Base-by-base conservation (phyloP, 2,113 vertebrate species). In the Tyto alba region DNA sequence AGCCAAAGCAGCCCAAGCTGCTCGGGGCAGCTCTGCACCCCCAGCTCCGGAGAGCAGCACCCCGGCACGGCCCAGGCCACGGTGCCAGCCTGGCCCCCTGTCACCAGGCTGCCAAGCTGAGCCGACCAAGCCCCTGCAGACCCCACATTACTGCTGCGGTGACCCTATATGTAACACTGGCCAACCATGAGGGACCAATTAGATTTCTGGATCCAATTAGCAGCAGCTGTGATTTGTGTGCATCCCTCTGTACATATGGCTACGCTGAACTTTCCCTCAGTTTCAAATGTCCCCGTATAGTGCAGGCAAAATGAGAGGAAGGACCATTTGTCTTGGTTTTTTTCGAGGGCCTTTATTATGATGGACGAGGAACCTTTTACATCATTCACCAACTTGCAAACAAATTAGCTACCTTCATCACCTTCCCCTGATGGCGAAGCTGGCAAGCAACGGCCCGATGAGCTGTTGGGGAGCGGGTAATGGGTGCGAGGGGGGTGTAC, bases 161-260 rank as follows among this genome's bases (percentile, higher is more conserved):
- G 80, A 85, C 92, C 92, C 82, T 45, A 11, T 50, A 36, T n/a
- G 85, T 74, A 75, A 79, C 52, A 47, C 48, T 2, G 2, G 48
- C 63, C 73, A 79, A 89, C 84, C 97, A 95, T 62, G 69, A 93
- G 89, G 89, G 97, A 96, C 79, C 94, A 97, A 94, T 97, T 97
- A 95, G 77, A 88, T 84, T 92, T 90, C 97, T 97, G 87, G 91
- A 94, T 95, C 89, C 87, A 96, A 96, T 97, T 95, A 98, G 92
- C 86, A 96, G 95, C 91, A 97, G 94, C 92, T 96, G 96, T 97
- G 96, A 98, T 97, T 98, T 97, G 96, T 98, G 95, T 95, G 90
- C 90, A 93, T 75, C 96, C 74, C 88, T 53, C 41, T 5, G 22
- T 92, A 66, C 93, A 97, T 96, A 89, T 97, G 93, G 92, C 96